Conservation (phyloP, 2,888 invertebrate genomes). For the Crocallis elinguaria region DNA sequence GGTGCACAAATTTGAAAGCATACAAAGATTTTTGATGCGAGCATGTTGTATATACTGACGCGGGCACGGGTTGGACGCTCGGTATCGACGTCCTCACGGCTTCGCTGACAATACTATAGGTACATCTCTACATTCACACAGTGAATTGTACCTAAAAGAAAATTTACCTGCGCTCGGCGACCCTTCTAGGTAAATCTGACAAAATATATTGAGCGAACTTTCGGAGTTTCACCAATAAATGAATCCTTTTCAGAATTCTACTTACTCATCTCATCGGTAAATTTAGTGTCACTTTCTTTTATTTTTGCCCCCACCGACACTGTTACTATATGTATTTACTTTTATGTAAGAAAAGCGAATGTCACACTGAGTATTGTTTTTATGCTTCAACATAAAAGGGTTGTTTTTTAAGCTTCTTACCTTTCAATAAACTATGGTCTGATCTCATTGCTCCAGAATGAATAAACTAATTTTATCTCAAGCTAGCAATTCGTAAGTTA, state of each 20-base stretch:
- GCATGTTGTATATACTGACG: slow-evolving; percentile 52
- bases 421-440: no score
- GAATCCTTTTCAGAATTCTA: slow-evolving; percentile 11
- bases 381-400: no score
- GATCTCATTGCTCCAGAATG: no score
- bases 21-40: slow-evolving; percentile 54
- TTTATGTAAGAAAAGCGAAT: no score
- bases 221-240: slow-evolving; percentile 29
- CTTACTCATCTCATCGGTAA: slow-evolving; percentile 12
- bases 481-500: no score
- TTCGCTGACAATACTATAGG: slow-evolving; percentile 29
- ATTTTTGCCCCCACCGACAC: no score
- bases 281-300: slow-evolving; percentile 13
- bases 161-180: slow-evolving; percentile 35
- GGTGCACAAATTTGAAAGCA: slow-evolving; percentile 42
- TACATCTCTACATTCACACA: slow-evolving; percentile 22
- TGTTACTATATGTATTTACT: no score
- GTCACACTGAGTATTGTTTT: no score
- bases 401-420: no score
- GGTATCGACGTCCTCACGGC: slow-evolving; percentile 45
- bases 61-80: slow-evolving; percentile 41
- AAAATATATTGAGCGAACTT: slow-evolving; percentile 35
- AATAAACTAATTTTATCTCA: no score
- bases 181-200: slow-evolving; percentile 35
- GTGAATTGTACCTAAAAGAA: slow-evolving; percentile 30